Evolutionary conservation across 2,888 invertebrate genomes (phyloP).

Genomic region (Schizotus pectinicornis): DNA sequence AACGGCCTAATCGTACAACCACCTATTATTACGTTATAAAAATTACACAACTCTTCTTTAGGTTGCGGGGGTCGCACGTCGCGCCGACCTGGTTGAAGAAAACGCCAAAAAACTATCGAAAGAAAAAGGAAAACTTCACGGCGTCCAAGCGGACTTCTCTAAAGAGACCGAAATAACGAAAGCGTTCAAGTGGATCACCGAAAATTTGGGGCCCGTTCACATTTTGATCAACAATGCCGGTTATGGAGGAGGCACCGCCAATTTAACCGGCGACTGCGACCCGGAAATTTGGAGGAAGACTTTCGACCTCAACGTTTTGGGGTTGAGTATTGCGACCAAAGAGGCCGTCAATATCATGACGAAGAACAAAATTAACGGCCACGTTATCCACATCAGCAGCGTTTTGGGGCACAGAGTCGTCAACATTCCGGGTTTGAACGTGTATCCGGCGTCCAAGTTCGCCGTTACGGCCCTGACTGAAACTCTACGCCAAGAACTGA

Average conservation of each 20-base stretch:
- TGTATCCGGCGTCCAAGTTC: slow-evolving; percentile 24
- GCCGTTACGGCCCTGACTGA: slow-evolving; percentile 27
- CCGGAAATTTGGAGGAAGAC: slow-evolving; percentile 10
- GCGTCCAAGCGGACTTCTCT: slow-evolving; percentile 32
- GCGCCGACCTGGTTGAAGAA: slow-evolving; percentile 20
- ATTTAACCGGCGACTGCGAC: slow-evolving; percentile 25
- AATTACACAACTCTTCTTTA: not conserved
- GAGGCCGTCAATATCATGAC: slow-evolving; percentile 31
- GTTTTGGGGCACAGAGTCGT: slow-evolving; percentile 22
- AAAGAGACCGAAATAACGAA: slow-evolving; percentile 31
- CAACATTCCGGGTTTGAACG: slow-evolving; percentile 13
- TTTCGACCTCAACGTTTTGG: not conserved
- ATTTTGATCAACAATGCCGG: slow-evolving; percentile 40
- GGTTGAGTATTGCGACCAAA: slow-evolving; percentile 22
- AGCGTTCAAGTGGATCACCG: slow-evolving; percentile 36
- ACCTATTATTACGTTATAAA: no score
- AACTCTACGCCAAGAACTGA: slow-evolving; percentile 25
- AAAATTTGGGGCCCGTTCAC: slow-evolving; percentile 2
- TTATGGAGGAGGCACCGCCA: slow-evolving; percentile 5
- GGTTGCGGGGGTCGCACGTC: slow-evolving; percentile 26
- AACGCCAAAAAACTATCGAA: slow-evolving; percentile 6
- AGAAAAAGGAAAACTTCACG: slow-evolving; percentile 30
- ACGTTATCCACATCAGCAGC: slow-evolving; percentile 33
- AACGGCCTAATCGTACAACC: not conserved
- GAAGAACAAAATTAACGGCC: slow-evolving; percentile 25